Evolutionary conservation across 2,888 invertebrate genomes (phyloP), one percentile per base, ranked within the genome.

Genomic region (Sesia apiformis): DNA sequence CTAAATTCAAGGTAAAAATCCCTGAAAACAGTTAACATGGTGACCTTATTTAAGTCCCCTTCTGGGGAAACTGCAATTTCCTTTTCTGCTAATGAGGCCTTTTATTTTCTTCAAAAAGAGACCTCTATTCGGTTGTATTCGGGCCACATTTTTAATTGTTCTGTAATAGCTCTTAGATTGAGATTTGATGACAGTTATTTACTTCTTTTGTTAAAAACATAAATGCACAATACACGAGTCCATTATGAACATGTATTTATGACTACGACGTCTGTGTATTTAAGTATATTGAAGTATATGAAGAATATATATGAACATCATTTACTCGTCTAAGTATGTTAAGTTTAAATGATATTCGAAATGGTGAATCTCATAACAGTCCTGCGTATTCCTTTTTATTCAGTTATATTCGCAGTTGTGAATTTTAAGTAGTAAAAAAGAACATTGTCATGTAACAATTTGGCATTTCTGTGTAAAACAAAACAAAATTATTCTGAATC

Each of bases 1-100:
- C 66, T 69, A 67, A 66, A 63, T 61, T 61, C 63, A 63, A 67
- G 63, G 66, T 69, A 67, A 78, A 77, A 76, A 73, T 63, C 63
- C 67, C 61, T 61, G 62, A 71, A 77, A 77, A 72, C 74, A 76
- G 76, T 75, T 78, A 81, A 78, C 76, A 80, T 80, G 81, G 80
- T 82, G 84, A 83, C 86, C 85, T 83, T 84, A 85, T 87, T 86
- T 80, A 79, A 81, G 80, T 77, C 81, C 81, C 76, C 75, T 76
- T 69, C 71, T 69, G 70, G 72, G 77, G 78, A 80, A 84, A 78
- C 78, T 83, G 86, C 85, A 87, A 86, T 85, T 88, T 87, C 86
- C 86, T 77, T 80, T 76, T 81, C 79, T 83, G 74, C 84, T 87
- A 87, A 87, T 85, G 87, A 87, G 84, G 72, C 74, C 78, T 79